Evolutionary conservation across 2,797 vertebrate genomes (phyloP).

Genomic region (Eulemur mongoz): DNA sequence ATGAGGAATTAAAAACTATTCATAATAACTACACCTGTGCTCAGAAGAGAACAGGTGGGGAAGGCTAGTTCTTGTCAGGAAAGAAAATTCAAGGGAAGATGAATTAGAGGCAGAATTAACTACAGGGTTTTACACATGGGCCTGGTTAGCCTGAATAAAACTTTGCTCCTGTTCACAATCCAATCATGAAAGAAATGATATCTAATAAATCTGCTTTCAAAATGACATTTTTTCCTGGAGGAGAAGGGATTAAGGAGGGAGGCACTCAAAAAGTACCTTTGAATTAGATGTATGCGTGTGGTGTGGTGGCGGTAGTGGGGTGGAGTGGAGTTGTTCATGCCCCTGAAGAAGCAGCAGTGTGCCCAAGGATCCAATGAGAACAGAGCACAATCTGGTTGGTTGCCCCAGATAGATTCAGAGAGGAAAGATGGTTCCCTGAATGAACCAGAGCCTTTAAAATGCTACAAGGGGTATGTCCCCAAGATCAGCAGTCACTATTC

Average conservation of each 20-base stretch:
- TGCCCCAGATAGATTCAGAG: not conserved
- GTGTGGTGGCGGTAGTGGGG: not conserved
- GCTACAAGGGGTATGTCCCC: not conserved
- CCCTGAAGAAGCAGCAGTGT: not conserved
- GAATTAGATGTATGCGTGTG: not conserved
- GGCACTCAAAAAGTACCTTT: not conserved
- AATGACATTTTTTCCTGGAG: not conserved
- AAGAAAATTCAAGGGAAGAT: constrained; percentile 47
- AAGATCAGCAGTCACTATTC: not conserved
- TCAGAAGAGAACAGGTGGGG: not conserved
- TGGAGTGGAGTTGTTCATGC: not conserved
- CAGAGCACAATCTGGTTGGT: not conserved
- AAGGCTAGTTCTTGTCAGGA: constrained; percentile 27
- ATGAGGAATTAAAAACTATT: constrained; percentile 19
- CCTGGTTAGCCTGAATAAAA: not conserved
- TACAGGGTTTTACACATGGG: not conserved
- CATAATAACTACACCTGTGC: not conserved
- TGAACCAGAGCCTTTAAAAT: constrained; percentile 32
- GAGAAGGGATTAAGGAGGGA: not conserved
- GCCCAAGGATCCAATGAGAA: not conserved
- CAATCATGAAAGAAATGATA: not conserved
- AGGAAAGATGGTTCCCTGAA: not conserved
- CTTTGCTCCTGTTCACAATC: not conserved
- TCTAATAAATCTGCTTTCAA: constrained; percentile 27
- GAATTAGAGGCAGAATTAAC: not conserved